Evolutionary conservation across 2,888 invertebrate genomes (phyloP).

Genomic region (Acanthosepion lycidas): DNA sequence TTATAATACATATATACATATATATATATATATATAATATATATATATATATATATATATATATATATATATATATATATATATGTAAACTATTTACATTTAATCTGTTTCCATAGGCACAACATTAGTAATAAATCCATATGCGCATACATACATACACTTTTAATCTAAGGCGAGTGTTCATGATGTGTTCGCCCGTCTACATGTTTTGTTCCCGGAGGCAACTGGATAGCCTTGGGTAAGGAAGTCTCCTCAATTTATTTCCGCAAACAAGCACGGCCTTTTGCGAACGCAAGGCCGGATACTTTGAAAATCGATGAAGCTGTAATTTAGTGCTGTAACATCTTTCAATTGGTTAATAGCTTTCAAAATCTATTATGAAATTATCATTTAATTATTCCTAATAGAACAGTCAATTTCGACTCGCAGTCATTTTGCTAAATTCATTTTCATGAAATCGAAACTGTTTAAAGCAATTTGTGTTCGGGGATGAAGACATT

Average conservation of each 20-base stretch:
- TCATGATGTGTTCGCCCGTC: neutral
- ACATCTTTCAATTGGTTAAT: neutral
- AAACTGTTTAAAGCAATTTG: neutral
- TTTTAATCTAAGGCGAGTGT: too few relatives aligned
- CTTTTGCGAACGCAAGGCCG: neutral
- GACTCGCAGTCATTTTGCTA: neutral
- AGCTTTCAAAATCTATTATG: neutral
- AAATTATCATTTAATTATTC: neutral
- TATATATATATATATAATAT: too few relatives aligned
- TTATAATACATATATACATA: too few relatives aligned
- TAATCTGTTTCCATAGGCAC: too few relatives aligned
- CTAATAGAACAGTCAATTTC: conserved; percentile 17
- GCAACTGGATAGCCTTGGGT: neutral
- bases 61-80: too few relatives aligned
- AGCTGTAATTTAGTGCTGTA: neutral
- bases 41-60: too few relatives aligned
- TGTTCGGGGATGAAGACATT: neutral
- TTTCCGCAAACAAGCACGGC: neutral
- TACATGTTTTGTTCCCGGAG: too few relatives aligned
- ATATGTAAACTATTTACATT: too few relatives aligned
- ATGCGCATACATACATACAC: too few relatives aligned
- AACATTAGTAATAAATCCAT: too few relatives aligned
- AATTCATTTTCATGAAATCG: neutral
- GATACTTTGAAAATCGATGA: neutral
- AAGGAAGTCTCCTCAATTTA: neutral